Evolutionary conservation across 2,888 invertebrate genomes (phyloP), one percentile per base, ranked within the genome.

Genomic region (Branchinecta sandiegonensis): DNA sequence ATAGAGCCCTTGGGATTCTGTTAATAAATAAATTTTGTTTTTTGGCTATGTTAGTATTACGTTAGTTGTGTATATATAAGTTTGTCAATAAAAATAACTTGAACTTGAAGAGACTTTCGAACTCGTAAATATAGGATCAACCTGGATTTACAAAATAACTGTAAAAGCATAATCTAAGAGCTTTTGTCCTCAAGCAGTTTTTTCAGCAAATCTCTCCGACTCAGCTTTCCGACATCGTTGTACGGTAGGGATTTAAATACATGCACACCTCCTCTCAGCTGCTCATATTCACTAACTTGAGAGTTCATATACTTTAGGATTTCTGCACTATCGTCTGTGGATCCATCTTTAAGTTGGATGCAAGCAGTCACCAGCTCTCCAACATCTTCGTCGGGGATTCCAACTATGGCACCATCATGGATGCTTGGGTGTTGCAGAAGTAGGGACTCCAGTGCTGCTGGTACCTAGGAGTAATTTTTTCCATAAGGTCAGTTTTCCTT

Each of bases 201-300:
- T 56, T 56, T 56, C 63, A 56, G 23, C 63, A 56, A 56, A 17
- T 56, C 63, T 23, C 9, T 56, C 9, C 63, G 9, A 17, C 14
- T 17, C 63, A 56, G 63, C 23, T 56, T 56, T 10, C 63, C 63
- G 8, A 56, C 63, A 9, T 56, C 63, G 10, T 56, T 56, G 10
- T 56, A 56, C 8, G 63, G 63, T 23, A 56, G 23, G n/a, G 63
- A n/a, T 56, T 56, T 56, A 56, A 56, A 56, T 17, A 56, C n/a
- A 17, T 56, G n/a, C 8, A 56, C 63, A 17, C 63, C 63, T 56
- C 63, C 63, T 23, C 63, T 56, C 23, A 56, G 63, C 63, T 56
- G 63, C 63, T 56, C 63, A 56, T 56, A 56, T 56, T 56, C 63
- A 56, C 63, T 56, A 56, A 56, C 11, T 2, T 56, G 63, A 17